phyloP scores from a whole-genome alignment of 2,797 vertebrate genomes.

The Danio kyathit region DNA sequence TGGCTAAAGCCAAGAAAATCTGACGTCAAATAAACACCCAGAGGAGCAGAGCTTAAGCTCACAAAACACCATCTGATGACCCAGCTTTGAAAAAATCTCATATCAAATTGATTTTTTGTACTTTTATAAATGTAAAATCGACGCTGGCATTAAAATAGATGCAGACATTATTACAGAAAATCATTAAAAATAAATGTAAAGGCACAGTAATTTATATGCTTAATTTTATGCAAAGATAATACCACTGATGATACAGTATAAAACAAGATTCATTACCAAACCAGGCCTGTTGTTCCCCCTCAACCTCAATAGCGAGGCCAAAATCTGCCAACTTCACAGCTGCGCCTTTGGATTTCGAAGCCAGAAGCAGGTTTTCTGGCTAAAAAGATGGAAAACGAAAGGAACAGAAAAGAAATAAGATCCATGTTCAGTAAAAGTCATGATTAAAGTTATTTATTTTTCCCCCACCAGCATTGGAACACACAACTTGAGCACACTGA shows the following conservation, averaged over 20 bases:
- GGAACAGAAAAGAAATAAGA: not conserved
- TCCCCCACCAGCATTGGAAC: not conserved
- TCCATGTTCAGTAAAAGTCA: not conserved
- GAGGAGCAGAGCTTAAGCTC: not conserved
- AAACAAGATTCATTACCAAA: constrained; percentile 83
- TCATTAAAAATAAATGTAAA: not conserved
- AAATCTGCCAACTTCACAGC: constrained; percentile 97
- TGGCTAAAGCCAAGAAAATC: not conserved
- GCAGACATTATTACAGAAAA: not conserved
- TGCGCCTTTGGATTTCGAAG: constrained; percentile 95
- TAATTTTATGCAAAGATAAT: not conserved
- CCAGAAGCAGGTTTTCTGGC: constrained; percentile 95
- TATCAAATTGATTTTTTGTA: not conserved
- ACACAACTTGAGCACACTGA: no score
- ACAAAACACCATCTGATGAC: not conserved
- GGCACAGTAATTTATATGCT: not conserved
- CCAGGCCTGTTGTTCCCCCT: constrained; percentile 97
- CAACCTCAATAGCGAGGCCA: constrained; percentile 95
- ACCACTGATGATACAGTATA: not conserved
- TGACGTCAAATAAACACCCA: not conserved
- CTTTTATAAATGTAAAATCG: not conserved
- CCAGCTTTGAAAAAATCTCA: not conserved
- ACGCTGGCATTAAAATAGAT: not conserved
- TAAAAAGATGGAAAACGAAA: constrained; percentile 65
- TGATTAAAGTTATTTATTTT: not conserved